Evolutionary conservation across 2,797 vertebrate genomes (phyloP).

Genomic region (Thripadectes ignobilis): DNA sequence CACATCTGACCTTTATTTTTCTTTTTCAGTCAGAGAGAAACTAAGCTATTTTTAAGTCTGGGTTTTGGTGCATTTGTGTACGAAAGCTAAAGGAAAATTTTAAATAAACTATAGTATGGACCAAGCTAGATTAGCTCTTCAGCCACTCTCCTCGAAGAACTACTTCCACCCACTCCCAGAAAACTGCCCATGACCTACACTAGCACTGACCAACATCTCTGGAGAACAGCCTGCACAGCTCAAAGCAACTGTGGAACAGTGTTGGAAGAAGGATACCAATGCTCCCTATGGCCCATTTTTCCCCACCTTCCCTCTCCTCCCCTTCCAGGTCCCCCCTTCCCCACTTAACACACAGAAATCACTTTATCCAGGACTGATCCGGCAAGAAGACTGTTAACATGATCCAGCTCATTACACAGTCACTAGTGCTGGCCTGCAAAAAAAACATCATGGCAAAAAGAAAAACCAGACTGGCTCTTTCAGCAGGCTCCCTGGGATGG

Average conservation of each 20-base stretch:
- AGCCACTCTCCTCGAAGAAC: background rate
- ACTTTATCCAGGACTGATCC: background rate
- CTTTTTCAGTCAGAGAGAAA: background rate
- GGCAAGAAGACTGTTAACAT: background rate
- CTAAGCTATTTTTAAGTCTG: conserved; percentile 20
- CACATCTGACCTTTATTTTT: background rate
- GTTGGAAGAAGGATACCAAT: background rate
- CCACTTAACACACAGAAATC: background rate
- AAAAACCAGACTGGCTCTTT: background rate
- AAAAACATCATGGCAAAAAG: background rate
- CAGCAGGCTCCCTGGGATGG: background rate
- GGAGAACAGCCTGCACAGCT: background rate
- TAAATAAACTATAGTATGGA: background rate
- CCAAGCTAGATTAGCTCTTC: background rate
- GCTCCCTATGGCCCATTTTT: background rate
- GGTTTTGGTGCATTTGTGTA: background rate
- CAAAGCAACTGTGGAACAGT: background rate
- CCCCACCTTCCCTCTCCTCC: background rate
- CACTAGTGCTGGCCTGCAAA: background rate
- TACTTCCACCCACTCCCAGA: background rate
- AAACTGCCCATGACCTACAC: background rate
- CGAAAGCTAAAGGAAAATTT: background rate
- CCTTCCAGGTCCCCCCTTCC: background rate
- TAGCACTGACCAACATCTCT: background rate
- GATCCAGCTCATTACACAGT: background rate